Conservation (phyloP, 2,888 invertebrate species). For the Lagria hirta region DNA sequence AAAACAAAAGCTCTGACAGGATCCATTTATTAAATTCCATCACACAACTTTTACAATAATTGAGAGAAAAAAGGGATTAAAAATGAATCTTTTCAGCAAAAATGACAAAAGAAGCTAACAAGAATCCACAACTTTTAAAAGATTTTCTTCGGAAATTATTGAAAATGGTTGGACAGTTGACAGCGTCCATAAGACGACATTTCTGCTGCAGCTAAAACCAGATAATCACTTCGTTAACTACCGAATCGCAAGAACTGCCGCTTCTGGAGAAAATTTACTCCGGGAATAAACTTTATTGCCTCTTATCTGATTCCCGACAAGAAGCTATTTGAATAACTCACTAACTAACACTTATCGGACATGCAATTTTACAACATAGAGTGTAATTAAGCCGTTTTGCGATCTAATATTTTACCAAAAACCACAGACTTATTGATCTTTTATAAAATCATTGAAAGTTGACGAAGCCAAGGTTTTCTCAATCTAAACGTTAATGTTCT, state of each 20-base stretch:
- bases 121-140: conserved; percentile 14
- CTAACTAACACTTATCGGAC: conserved; percentile 21
- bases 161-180: conserved; percentile 13
- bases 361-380: conserved; percentile 17
- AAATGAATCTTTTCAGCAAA: conserved; percentile 15
- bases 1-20: conserved; percentile 3
- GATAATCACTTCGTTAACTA: conserved; percentile 23
- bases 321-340: conserved; percentile 23
- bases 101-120: conserved; percentile 21
- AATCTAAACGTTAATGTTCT: no score
- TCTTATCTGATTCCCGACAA: conserved; percentile 23
- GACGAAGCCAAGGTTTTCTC: no score
- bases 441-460: no score
- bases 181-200: conserved; percentile 22
- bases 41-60: conserved; percentile 9
- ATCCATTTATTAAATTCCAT: conserved; percentile 13
- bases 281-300: conserved; percentile 24
- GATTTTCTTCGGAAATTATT: no score
- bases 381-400: conserved; percentile 16
- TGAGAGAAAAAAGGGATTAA: conserved; percentile 13
- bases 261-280: conserved; percentile 21
- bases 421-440: no score
- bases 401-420: no score
- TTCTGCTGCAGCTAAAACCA: conserved; percentile 12
- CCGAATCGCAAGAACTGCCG: conserved; percentile 15